Base-by-base conservation (phyloP, 2,113 vertebrate species). In the Podarcis muralis region DNA sequence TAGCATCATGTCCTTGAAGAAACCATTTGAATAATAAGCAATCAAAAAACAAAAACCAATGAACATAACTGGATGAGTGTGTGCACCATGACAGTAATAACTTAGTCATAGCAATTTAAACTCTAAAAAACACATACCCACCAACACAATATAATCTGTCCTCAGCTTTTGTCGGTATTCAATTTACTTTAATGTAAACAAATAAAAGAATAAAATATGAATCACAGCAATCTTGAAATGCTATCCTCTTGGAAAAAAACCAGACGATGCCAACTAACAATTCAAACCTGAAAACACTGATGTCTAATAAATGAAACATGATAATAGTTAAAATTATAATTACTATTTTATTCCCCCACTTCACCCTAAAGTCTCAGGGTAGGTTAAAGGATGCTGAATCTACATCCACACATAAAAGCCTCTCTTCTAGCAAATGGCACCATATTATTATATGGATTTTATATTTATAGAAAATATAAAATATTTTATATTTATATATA, bases 1-100 rank as follows among this genome's bases (percentile, higher is more conserved):
- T 99, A 82, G 98, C 97, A 92, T 99, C 98, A 0, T 99, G 98
- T 86, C 99, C 98, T 99, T 81, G 87, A 89, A 88, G 53, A 93
- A 12, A 74, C 79, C 86, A 90, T 88, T 40, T 62, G 20, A 72
- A 87, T 81, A 72, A 59, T 30, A 62, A 43, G 53, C 27, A n/a
- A 87, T 48, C 3, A 87, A 48, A 59, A 82, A 68, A 12, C 57
- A 35, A 68, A 83, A 37, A 37, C 22, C 62, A 27, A 65, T 66
- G 32, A 82, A 66, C 3, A 25, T 20, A 25, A 30, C 48, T 48
- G 35, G 25, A 53, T 59, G 48, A 59, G 0, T 59, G 15, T 57
- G 16, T 9, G 18, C 30, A 59, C 16, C 2, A 32, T 81, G 53
- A 8, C 30, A 81, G 16, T 32, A 30, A 81, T 62, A 59, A 62